Evolutionary conservation across 2,888 invertebrate species (phyloP).

Genomic region (Agapetus fuscipes): DNA sequence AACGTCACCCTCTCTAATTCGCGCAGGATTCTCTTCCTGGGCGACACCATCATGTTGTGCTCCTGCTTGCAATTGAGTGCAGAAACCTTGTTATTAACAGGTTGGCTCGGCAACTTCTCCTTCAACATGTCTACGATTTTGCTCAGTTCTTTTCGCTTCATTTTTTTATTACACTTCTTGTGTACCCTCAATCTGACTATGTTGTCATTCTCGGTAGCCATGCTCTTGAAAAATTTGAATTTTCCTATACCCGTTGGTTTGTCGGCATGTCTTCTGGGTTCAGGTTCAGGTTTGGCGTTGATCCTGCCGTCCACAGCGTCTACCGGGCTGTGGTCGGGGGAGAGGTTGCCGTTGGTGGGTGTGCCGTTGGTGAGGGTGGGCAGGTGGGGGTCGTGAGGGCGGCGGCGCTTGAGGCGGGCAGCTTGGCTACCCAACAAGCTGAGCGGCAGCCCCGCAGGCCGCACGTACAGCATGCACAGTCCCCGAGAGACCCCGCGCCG

Average conservation of each 20-base stretch:
- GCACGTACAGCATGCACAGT: conserved; percentile 60
- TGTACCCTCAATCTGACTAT: conserved; percentile 36
- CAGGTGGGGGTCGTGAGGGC: conserved; percentile 51
- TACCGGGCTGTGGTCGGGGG: conserved; percentile 21
- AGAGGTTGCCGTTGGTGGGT: conserved; percentile 27
- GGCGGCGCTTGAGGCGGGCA: conserved; percentile 50
- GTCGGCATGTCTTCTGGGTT: conserved; percentile 25
- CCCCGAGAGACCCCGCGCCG: conserved; percentile 64
- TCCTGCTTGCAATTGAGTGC: conserved; percentile 35
- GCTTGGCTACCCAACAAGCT: conserved; percentile 34
- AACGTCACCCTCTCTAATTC: conserved; percentile 70
- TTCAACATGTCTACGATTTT: conserved; percentile 33
- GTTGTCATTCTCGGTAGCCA: not conserved
- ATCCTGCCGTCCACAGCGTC: conserved; percentile 24
- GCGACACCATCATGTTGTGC: conserved; percentile 62
- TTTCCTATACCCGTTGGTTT: conserved; percentile 22
- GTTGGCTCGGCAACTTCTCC: conserved; percentile 34
- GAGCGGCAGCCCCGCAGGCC: conserved; percentile 43
- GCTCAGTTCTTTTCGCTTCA: conserved; percentile 28
- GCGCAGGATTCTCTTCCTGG: conserved; percentile 70
- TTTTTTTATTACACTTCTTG: conserved; percentile 28
- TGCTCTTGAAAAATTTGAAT: conserved; percentile 18
- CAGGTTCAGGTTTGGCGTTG: conserved; percentile 34
- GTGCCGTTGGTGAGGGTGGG: conserved; percentile 23
- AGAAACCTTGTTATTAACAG: conserved; percentile 38